These are phyloP conservation scores for Limnodromus scolopaceus DNA, from an alignment of 2,797 vertebrate genomes.

Conservation along the genomic window DNA sequence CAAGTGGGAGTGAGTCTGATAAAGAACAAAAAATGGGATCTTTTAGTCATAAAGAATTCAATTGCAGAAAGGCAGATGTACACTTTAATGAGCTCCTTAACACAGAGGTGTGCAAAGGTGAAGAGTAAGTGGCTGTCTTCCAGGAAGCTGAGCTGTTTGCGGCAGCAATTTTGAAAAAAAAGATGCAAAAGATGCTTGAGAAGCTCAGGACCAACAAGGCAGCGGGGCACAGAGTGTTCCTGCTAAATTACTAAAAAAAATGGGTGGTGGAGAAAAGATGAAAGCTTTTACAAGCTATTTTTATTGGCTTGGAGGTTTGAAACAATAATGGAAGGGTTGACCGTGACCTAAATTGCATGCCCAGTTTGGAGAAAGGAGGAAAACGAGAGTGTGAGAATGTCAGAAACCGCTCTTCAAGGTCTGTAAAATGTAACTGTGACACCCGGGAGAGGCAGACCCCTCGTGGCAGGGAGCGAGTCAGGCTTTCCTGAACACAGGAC, in stretches of 20 bases:
- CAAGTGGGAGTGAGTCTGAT: neutral
- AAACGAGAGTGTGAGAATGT: neutral
- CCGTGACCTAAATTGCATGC: slow-evolving; percentile 8
- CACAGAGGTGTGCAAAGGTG: slow-evolving; percentile 40
- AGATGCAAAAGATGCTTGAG: neutral
- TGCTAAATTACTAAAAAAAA: slow-evolving; percentile 19
- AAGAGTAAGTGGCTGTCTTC: slow-evolving; percentile 31
- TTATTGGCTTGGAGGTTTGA: slow-evolving; percentile 42
- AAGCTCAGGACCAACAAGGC: neutral
- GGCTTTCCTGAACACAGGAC: neutral
- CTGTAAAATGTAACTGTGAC: neutral
- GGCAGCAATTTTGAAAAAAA: neutral
- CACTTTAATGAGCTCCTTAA: slow-evolving; percentile 55
- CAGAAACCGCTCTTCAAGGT: neutral
- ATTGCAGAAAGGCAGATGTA: slow-evolving; percentile 14
- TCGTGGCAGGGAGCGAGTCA: neutral
- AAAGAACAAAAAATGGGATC: slow-evolving; percentile 26
- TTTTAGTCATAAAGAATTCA: slow-evolving; percentile 39
- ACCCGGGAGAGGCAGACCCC: neutral
- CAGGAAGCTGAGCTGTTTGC: neutral
- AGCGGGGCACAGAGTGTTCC: neutral
- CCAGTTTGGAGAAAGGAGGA: neutral
- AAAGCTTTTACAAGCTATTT: slow-evolving; percentile 40
- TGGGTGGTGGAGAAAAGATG: neutral
- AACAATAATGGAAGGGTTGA: slow-evolving; percentile 34